phyloP scores from a whole-genome alignment of 2,113 vertebrate genomes.

The Perca flavescens region DNA sequence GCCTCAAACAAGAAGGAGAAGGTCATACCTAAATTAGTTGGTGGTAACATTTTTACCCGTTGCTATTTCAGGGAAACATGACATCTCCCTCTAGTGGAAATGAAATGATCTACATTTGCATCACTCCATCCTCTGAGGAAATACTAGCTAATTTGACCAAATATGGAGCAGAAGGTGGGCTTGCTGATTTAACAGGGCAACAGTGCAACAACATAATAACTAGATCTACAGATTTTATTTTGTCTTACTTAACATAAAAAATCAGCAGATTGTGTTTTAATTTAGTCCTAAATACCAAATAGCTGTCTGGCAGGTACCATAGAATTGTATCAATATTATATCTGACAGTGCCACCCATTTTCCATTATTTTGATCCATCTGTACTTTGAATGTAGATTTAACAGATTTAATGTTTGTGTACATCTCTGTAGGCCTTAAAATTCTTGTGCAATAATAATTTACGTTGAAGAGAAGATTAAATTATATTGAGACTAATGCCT shows the following conservation, averaged over 20 bases:
- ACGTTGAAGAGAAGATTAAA: constrained; percentile 18
- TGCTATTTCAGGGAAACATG: constrained; percentile 2
- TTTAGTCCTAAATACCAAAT: neutral
- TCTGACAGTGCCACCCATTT: neutral
- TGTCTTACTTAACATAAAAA: neutral
- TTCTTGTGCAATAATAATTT: constrained; percentile 47
- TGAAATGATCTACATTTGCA: constrained; percentile 12
- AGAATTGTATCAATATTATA: neutral
- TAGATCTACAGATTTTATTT: neutral
- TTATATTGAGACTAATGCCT: neutral
- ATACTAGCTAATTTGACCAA: neutral
- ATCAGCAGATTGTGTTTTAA: neutral
- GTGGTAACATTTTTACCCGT: neutral
- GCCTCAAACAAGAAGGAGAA: neutral
- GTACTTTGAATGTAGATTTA: constrained; percentile 8
- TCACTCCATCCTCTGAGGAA: neutral
- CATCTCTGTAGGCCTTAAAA: neutral
- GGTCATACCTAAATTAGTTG: neutral
- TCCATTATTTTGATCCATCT: neutral
- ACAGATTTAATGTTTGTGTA: constrained; percentile 14
- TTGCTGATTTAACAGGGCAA: neutral
- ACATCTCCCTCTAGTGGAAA: constrained; percentile 72
- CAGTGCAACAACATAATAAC: neutral
- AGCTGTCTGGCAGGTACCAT: neutral
- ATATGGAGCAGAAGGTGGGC: neutral